These are phyloP conservation scores for Symphodus melops DNA, from an alignment of 2,113 vertebrate species.

Conservation along the genomic window DNA sequence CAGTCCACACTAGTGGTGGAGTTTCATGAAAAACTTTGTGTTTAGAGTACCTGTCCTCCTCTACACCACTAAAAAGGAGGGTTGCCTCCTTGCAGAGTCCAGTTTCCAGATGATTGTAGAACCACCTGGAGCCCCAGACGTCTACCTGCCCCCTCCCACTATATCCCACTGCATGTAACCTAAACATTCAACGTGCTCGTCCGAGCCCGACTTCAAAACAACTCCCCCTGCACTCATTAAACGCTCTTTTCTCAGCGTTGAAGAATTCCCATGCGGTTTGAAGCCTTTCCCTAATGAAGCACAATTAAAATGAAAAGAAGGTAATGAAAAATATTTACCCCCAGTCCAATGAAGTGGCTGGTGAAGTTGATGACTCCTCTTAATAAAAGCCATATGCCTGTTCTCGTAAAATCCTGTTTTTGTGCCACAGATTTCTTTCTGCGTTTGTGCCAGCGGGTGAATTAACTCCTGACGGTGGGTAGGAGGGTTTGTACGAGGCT, in stretches of 20 bases:
- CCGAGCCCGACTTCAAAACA: slow-evolving; percentile 52
- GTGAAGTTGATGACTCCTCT: slow-evolving; percentile 67
- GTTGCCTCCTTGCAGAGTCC: not conserved
- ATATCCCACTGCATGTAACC: slow-evolving; percentile 20
- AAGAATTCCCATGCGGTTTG: slow-evolving; percentile 75
- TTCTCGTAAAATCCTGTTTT: slow-evolving; percentile 73
- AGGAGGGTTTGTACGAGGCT: slow-evolving; percentile 16
- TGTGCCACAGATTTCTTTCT: slow-evolving; percentile 57
- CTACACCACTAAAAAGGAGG: not conserved
- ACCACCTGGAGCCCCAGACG: slow-evolving; percentile 60
- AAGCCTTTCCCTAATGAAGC: slow-evolving; percentile 75
- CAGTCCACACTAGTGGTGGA: slow-evolving; percentile 7
- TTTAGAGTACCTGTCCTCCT: slow-evolving; percentile 13
- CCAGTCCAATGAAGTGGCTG: slow-evolving; percentile 70
- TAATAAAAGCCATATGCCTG: slow-evolving; percentile 78
- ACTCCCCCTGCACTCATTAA: slow-evolving; percentile 62
- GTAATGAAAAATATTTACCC: slow-evolving; percentile 79
- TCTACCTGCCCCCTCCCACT: slow-evolving; percentile 38
- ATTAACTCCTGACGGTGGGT: slow-evolving; percentile 54
- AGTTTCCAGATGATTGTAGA: slow-evolving; percentile 28
- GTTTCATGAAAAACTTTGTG: not conserved
- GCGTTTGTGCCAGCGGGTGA: slow-evolving; percentile 48
- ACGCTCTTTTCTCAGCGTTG: slow-evolving; percentile 60
- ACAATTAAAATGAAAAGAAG: slow-evolving; percentile 72
- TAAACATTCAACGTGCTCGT: slow-evolving; percentile 29